Conservation (phyloP, 2,113 vertebrate genomes). For the Peromyscus maniculatus region DNA sequence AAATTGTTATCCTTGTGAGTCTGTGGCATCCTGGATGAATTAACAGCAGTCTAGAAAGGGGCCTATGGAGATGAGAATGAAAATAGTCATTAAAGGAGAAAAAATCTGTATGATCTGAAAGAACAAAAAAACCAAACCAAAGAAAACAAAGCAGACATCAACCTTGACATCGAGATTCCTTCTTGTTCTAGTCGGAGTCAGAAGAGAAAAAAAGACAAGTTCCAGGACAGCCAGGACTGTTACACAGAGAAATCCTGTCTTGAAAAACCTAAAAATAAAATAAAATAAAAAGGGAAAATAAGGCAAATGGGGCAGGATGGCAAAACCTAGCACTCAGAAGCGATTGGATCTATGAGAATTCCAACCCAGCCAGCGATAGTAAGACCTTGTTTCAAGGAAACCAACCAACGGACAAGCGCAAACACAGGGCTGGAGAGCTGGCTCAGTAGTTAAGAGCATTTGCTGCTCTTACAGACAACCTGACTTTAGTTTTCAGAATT, state of each 20-base stretch:
- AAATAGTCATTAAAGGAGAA: background rate
- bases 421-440: background rate
- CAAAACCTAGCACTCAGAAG: background rate
- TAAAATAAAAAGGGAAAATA: background rate
- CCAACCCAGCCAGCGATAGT: background rate
- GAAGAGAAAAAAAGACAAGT: background rate
- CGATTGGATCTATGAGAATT: background rate
- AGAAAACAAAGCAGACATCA: background rate
- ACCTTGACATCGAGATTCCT: background rate
- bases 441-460: background rate
- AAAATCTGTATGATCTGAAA: background rate
- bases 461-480: background rate
- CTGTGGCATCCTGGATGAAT: background rate
- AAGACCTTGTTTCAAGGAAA: background rate
- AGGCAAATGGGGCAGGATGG: background rate
- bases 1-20: background rate
- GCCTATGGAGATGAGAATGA: background rate
- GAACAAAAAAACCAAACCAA: background rate
- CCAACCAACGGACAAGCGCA: background rate
- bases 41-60: background rate
- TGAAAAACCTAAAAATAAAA: background rate
- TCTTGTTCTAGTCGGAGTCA: background rate
- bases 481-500: background rate
- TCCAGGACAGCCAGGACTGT: background rate
- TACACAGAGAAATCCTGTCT: background rate